phyloP scores from a whole-genome alignment of 2,888 invertebrate genomes.

The Agriopis marginaria region DNA sequence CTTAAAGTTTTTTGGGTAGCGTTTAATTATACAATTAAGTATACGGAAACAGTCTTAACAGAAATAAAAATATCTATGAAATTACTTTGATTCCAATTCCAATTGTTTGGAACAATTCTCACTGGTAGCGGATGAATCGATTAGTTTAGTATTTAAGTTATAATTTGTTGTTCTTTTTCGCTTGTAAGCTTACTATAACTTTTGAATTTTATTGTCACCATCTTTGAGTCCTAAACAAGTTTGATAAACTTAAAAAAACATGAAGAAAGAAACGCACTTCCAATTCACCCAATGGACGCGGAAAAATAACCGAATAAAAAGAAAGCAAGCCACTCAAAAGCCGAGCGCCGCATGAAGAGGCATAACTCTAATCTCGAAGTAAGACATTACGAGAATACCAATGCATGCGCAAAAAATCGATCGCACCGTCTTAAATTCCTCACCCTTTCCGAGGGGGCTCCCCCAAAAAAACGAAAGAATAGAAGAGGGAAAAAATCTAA shows the following conservation, averaged over 20 bases:
- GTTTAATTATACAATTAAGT: too few species aligned
- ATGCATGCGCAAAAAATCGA: constrained; percentile 86
- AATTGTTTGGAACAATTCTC: too few species aligned
- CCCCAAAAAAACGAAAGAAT: constrained; percentile 86
- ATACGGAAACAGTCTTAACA: too few species aligned
- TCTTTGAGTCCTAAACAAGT: not conserved
- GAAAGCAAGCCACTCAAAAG: constrained; percentile 42
- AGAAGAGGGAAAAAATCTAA: constrained; percentile 87
- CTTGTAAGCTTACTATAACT: too few species aligned
- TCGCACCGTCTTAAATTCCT: constrained; percentile 86
- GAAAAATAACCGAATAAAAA: constrained; percentile 32
- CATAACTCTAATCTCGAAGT: constrained; percentile 84
- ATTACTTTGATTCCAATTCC: not conserved
- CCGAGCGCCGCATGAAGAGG: constrained; percentile 59
- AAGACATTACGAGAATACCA: constrained; percentile 86
- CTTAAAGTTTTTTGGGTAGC: too few species aligned
- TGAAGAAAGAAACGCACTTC: constrained; percentile 5
- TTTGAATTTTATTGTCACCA: too few species aligned
- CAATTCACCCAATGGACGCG: constrained; percentile 27
- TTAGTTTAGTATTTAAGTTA: too few species aligned
- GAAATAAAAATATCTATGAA: not conserved
- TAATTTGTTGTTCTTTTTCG: too few species aligned
- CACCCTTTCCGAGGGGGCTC: constrained; percentile 86
- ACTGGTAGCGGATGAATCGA: too few species aligned
- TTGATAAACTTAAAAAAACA: not conserved